Evolutionary conservation across 2,888 invertebrate genomes (phyloP).

Genomic region (Eristalis arbustorum): DNA sequence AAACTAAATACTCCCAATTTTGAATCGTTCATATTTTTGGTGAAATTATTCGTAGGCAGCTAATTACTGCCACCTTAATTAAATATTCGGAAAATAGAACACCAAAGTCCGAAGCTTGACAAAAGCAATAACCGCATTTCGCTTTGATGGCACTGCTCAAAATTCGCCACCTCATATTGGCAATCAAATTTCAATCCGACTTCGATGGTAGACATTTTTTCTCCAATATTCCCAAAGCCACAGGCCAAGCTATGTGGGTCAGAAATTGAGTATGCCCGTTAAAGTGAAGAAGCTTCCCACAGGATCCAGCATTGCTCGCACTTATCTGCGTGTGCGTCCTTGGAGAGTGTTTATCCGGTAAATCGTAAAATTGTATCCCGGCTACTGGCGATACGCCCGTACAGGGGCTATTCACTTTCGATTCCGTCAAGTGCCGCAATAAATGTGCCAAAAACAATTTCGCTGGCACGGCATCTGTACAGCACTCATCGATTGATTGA

Average conservation of each 20-base stretch:
- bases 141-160: constrained; percentile 4
- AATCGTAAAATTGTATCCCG: constrained; percentile 55
- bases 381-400: neutral
- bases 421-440: constrained; percentile 58
- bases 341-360: constrained; percentile 41
- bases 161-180: constrained; percentile 22
- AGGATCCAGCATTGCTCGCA: neutral
- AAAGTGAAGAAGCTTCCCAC: constrained; percentile 16
- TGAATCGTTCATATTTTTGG: no score
- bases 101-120: neutral
- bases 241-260: constrained; percentile 10
- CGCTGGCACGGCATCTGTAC: constrained; percentile 12
- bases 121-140: neutral
- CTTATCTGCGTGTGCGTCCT: neutral
- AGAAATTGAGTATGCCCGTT: constrained; percentile 29
- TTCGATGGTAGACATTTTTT: constrained; percentile 22
- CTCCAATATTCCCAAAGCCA: constrained; percentile 11
- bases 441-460: constrained; percentile 61
- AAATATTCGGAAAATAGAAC: neutral
- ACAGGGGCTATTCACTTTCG: constrained; percentile 34
- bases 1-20: no score
- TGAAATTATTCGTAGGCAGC: no score
- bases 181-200: constrained; percentile 41
- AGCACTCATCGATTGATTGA: constrained; percentile 53
- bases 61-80: neutral